These are phyloP conservation scores for Microplitis demolitor DNA, from an alignment of 1,140 invertebrate species.

Conservation along the genomic window DNA sequence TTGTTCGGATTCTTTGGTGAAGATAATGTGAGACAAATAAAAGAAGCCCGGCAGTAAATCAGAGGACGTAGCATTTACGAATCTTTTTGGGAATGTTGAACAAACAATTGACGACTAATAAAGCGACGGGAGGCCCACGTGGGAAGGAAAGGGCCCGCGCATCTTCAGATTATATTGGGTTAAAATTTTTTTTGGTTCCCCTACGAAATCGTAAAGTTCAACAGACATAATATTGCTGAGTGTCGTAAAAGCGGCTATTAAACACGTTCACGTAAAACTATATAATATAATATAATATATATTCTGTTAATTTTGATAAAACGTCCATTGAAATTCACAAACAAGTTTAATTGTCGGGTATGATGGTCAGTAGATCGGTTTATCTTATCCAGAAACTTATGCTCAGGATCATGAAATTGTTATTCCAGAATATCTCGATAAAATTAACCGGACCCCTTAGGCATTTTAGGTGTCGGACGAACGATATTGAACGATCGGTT, in stretches of 20 bases:
- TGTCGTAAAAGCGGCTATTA: constrained; percentile 25
- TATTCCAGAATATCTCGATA: too few species aligned
- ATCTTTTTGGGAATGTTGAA: constrained; percentile 61
- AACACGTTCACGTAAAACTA: constrained; percentile 15
- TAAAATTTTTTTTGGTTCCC: background rate
- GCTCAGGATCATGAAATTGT: too few species aligned
- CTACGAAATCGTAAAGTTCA: constrained; percentile 24
- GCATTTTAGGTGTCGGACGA: constrained; percentile 40
- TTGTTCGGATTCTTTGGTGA: background rate
- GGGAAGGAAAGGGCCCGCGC: constrained; percentile 37
- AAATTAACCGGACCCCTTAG: constrained; percentile 8
- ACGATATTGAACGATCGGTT: constrained; percentile 44
- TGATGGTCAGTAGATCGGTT: too few species aligned
- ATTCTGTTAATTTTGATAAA: background rate
- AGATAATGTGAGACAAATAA: constrained; percentile 18
- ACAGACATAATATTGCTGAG: background rate
- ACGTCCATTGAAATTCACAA: background rate
- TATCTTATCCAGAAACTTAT: background rate
- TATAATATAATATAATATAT: background rate
- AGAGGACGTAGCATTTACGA: constrained; percentile 55
- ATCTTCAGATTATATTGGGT: constrained; percentile 16
- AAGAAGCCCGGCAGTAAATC: constrained; percentile 53
- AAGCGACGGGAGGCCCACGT: constrained; percentile 54
- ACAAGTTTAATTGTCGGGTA: background rate
- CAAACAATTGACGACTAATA: constrained; percentile 63